Base-by-base conservation (phyloP, 2,113 vertebrate genomes). In the Piprites chloris region DNA sequence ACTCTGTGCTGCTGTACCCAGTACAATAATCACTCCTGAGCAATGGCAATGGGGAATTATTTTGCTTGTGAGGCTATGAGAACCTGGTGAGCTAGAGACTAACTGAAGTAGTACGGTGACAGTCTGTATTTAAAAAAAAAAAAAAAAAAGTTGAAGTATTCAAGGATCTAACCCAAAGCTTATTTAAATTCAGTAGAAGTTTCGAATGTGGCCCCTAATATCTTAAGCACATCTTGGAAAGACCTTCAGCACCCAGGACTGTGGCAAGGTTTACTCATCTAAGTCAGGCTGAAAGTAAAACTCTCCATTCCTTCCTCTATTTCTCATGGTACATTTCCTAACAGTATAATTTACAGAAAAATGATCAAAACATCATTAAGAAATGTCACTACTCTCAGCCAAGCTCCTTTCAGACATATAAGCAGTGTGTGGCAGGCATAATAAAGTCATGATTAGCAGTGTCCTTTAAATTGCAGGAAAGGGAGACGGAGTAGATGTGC, bases 351-450 rank as follows among this genome's bases (percentile, higher is more conserved):
- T 81, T 86, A 56, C 68, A 94, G 59, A 76, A 89, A 95, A 89
- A 86, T 37, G 6, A 94, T 93, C 80, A 92, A 95, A 96, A 92
- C 85, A 92, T 79, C 83, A 94, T 96, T 95, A 93, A 73, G 88
- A 89, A 93, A 89, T 94, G 89, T 92, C 93, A 95, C 68, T 71
- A 78, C 76, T 78, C 68, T 87, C 80, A 95, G 94, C 75, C 32
- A 52, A 89, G 50, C 42, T 92, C 65, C 73, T 93, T 93, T 93
- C 73, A 93, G 89, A 52, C 47, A 26, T 37, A 81, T 20, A 89
- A 75, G 65, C 61, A 90, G 33, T 39, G 27, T 86, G 79, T 86
- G 91, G 90, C 88, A 93, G 55, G 69, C 79, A 67, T 89, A 81
- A 89, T 78, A 73, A 90, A 87, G 89, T 63, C 12, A 1, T 72